Conservation (phyloP, 1,140 invertebrate genomes). For the Argopecten irradians region DNA sequence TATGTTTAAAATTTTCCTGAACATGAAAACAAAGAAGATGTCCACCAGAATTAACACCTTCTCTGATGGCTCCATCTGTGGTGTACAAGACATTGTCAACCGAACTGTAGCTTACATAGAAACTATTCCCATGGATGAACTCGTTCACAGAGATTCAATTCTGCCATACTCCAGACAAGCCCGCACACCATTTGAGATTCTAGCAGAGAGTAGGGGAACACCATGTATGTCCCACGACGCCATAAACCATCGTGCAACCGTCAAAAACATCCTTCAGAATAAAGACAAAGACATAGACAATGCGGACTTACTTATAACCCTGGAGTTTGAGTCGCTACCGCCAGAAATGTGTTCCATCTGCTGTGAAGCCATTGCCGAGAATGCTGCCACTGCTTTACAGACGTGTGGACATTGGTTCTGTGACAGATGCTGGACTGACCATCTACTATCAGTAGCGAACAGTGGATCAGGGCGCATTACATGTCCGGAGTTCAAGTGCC, state of each 20-base stretch:
- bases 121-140: constrained; percentile 18
- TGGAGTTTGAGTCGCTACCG: constrained; percentile 20
- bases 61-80: background rate
- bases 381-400: constrained; percentile 52
- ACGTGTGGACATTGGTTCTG: constrained; percentile 67
- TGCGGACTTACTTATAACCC: background rate
- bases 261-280: background rate
- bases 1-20: constrained; percentile 32
- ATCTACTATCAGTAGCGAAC: constrained; percentile 45
- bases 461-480: constrained; percentile 30
- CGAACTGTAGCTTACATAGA: constrained; percentile 24
- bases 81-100: constrained; percentile 25
- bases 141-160: background rate
- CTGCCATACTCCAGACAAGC: background rate
- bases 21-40: constrained; percentile 26
- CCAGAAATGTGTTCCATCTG: constrained; percentile 57
- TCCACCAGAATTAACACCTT: constrained; percentile 24
- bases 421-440: constrained; percentile 60
- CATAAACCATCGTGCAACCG: background rate
- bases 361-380: constrained; percentile 38
- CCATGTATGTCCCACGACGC: background rate
- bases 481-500: constrained; percentile 62
- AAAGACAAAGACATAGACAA: background rate
- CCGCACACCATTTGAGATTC: background rate
- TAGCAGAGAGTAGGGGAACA: background rate